Base-by-base conservation (phyloP, 2,113 vertebrate species). In the Alectura lathami region DNA sequence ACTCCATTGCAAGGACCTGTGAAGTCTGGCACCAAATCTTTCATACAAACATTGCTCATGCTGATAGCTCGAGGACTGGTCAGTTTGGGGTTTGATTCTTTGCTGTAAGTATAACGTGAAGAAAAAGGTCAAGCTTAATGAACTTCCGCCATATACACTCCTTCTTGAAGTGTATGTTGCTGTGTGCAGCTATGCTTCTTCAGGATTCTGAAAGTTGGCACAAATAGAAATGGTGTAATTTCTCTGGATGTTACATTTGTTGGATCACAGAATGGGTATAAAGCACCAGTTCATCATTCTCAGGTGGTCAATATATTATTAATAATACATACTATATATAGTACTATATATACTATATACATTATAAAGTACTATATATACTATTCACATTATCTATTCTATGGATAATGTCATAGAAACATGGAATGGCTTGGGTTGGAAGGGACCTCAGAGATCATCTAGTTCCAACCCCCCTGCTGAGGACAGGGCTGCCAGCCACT, bases 71-170 rank as follows among this genome's bases (percentile, higher is more conserved):
- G 13, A 96, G 97, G 96, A 97, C 80, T 27, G 95, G 95, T 47
- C 97, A 97, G 45, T 97, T 98, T 23, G 94, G 95, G 36, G 94
- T 98, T 40, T 97, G 97, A 6, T 98, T 96, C 78, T 98, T 98
- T 34, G 98, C 97, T 18, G 96, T n/a, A n/a, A n/a, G n/a, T n/a
- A n/a, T n/a, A n/a, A n/a, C n/a, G n/a, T 88, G 57, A 88, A 83
- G 36, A n/a, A 76, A 78, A 96, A 86, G 42, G 42, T 84, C 64
- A 83, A 42, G 60, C 11, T 43, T 79, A 53, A 74, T n/a, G 14
- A 34, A 50, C 36, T 81, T 86, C 50, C 72, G 62, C 34, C 16
- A 57, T 78, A 59, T 17, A 38, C 60, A 51, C 32, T 85, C 66
- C 24, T 14, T 89, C 40, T 66, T 73, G 70, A 40, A 60, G 42